A percentile compares a stretch with the other conserved stretches of the same genome.
phyloP scores from a whole-genome alignment of 1,140 invertebrate genomes.

The Scaptomyza graminum region DNA sequence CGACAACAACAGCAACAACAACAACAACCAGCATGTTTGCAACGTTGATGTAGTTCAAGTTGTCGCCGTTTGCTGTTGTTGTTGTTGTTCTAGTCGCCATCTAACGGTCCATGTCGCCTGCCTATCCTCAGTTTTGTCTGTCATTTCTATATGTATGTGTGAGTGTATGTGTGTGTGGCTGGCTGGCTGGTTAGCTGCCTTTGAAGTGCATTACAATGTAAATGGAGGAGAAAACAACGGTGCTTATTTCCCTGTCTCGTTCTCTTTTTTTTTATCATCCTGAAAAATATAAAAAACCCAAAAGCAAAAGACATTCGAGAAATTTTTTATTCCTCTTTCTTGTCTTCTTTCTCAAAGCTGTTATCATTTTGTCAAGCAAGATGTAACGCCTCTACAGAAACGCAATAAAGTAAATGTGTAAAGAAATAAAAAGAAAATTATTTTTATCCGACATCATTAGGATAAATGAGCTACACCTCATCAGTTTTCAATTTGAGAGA shows the following conservation, averaged over 20 bases:
- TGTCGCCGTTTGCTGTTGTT: constrained; percentile 28
- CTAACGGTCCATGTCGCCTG: constrained; percentile 63
- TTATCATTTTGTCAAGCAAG: not conserved
- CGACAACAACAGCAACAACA: constrained; percentile 18
- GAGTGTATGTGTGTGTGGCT: constrained; percentile 19
- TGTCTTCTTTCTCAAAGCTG: not conserved
- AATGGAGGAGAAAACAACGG: constrained; percentile 64
- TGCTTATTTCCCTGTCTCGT: constrained; percentile 58
- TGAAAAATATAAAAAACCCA: constrained; percentile 13
- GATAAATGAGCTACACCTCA: not conserved
- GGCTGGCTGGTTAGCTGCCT: constrained; percentile 59
- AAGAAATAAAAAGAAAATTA: not conserved
- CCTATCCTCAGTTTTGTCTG: constrained; percentile 37
- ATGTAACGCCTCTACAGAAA: not conserved
- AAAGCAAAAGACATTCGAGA: constrained; percentile 1
- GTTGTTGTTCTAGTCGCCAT: constrained; percentile 31
- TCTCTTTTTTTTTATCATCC: constrained; percentile 22
- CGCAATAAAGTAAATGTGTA: not conserved
- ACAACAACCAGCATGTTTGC: constrained; percentile 11
- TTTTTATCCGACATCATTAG: not conserved
- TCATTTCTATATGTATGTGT: constrained; percentile 21
- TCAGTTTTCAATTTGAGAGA: not conserved
- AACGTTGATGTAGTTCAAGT: constrained; percentile 68
- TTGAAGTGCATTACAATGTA: constrained; percentile 78
- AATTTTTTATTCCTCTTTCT: constrained; percentile 2